Evolutionary conservation across 2,797 vertebrate species (phyloP).

Genomic region (Triplophysa bombifrons): DNA sequence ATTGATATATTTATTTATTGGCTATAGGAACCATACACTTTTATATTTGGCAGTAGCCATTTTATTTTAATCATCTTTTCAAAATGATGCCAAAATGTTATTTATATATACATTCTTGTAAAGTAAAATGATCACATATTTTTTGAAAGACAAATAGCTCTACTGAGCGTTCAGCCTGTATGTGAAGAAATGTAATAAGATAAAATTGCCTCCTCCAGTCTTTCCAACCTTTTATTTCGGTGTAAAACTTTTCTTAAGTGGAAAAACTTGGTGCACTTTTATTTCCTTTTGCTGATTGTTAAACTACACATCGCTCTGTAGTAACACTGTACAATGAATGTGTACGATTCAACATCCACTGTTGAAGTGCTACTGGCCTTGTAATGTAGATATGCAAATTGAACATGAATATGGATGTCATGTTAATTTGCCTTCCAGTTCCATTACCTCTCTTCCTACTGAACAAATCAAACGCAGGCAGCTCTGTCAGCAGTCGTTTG

Average conservation of each 20-base stretch:
- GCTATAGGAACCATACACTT: no score
- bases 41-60: no score
- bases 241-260: constrained; percentile 3
- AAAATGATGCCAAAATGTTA: no score
- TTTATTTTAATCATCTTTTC: no score
- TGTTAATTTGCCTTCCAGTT: constrained; percentile 50
- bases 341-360: not conserved
- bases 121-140: no score
- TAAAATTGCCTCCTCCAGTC: no score
- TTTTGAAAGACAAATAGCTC: no score
- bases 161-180: no score
- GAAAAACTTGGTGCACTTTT: not conserved
- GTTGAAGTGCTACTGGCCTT: constrained; percentile 24
- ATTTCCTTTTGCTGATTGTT: not conserved
- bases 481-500: constrained; percentile 19
- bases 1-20: no score
- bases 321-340: not conserved
- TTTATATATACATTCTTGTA: no score
- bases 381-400: constrained; percentile 44
- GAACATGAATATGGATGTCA: constrained; percentile 49
- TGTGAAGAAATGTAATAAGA: no score
- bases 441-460: constrained; percentile 31
- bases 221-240: not conserved
- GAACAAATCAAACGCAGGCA: constrained; percentile 48
- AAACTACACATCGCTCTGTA: not conserved